Percentiles rank a stretch among this genome's conserved stretches.
Conservation (phyloP, 2,797 vertebrate genomes). For the Scarus forsteni region DNA sequence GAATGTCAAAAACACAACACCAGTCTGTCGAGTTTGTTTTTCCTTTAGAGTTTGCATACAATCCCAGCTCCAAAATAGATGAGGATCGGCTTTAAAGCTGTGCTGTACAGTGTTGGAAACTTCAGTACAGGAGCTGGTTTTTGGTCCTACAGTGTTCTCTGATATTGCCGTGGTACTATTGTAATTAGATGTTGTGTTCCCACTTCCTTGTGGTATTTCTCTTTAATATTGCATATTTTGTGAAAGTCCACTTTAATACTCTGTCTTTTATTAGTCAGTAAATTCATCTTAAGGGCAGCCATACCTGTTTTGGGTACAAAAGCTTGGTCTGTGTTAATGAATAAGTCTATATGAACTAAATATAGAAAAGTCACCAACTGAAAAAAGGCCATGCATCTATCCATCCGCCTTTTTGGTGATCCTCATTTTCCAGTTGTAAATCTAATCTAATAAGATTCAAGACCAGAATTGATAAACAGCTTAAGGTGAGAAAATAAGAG, state of each 20-base stretch:
- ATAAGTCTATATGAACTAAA: no score
- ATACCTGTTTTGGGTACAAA: no score
- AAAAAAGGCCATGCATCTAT: slow-evolving; percentile 9
- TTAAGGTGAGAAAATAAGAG: not conserved
- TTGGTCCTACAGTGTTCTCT: not conserved
- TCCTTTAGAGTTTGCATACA: slow-evolving; percentile 6
- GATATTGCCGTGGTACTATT: not conserved
- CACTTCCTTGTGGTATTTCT: not conserved
- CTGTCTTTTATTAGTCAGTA: no score
- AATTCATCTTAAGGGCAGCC: no score
- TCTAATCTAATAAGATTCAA: not conserved
- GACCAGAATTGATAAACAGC: no score
- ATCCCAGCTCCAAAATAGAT: not conserved
- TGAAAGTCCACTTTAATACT: no score
- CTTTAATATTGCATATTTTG: no score
- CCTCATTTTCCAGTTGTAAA: not conserved
- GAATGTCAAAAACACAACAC: slow-evolving; percentile 69
- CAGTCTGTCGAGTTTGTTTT: slow-evolving; percentile 57
- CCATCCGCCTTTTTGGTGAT: slow-evolving; percentile 7
- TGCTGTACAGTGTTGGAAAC: not conserved
- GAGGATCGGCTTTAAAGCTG: not conserved
- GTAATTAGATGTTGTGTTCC: not conserved
- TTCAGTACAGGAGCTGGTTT: not conserved
- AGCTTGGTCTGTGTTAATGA: not conserved
- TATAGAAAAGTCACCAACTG: not conserved